phyloP scores from a whole-genome alignment of 2,797 vertebrate species.

The Sebastes alutus region DNA sequence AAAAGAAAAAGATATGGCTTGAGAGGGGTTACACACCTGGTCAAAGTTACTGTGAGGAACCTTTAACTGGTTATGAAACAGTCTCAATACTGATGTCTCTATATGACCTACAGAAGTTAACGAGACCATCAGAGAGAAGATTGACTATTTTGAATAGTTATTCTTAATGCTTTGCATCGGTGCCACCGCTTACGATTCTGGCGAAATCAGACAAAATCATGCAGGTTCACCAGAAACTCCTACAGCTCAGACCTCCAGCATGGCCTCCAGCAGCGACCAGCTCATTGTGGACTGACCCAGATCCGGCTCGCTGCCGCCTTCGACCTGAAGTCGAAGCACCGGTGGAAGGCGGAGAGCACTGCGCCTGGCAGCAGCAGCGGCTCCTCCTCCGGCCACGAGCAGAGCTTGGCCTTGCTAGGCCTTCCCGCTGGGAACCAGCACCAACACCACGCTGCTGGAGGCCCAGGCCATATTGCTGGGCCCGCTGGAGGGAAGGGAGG shows the following conservation, averaged over 20 bases:
- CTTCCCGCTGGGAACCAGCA: too few relatives aligned
- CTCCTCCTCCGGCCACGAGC: too few relatives aligned
- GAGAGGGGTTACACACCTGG: neutral
- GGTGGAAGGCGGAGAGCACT: neutral
- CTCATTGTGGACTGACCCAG: neutral
- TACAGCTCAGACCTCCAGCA: too few relatives aligned
- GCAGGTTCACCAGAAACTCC: neutral
- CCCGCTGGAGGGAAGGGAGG: too few relatives aligned
- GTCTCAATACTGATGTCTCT: neutral
- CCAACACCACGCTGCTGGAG: neutral
- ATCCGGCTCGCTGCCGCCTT: neutral
- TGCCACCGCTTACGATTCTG: neutral
- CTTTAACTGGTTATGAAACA: neutral
- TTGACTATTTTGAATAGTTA: neutral
- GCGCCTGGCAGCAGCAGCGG: too few relatives aligned
- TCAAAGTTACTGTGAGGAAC: neutral
- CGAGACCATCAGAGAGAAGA: neutral
- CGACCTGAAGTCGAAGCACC: neutral
- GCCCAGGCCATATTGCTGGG: too few relatives aligned
- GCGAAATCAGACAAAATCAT: neutral
- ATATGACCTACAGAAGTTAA: neutral
- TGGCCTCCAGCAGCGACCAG: too few relatives aligned
- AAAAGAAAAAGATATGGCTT: neutral
- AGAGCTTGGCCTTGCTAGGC: neutral
- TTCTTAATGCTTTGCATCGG: neutral